These are phyloP conservation scores for Heliconius aoede DNA, from an alignment of 2,888 invertebrate genomes.

Conservation along the genomic window DNA sequence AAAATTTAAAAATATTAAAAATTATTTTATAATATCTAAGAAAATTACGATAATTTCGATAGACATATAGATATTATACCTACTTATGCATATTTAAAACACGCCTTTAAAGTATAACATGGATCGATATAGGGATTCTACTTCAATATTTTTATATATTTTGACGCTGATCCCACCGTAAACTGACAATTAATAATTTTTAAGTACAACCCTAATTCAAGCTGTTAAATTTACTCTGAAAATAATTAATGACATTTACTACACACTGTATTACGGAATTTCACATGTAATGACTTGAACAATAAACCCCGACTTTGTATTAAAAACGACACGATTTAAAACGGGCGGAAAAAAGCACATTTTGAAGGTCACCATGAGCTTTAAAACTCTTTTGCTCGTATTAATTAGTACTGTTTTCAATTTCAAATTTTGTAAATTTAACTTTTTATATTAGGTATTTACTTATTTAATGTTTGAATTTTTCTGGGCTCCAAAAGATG, in stretches of 20 bases:
- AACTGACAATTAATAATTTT: neutral
- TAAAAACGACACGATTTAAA: neutral
- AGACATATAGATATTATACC: no score
- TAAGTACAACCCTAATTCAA: neutral
- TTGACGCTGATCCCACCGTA: neutral
- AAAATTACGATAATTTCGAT: no score
- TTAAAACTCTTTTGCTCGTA: neutral
- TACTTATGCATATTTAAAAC: no score
- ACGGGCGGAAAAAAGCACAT: neutral
- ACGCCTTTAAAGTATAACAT: neutral
- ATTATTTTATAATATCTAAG: neutral
- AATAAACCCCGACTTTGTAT: neutral
- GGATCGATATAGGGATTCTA: neutral
- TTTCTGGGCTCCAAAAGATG: no score
- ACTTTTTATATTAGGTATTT: neutral
- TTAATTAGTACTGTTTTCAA: neutral
- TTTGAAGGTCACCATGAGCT: neutral
- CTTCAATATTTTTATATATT: neutral
- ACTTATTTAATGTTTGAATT: no score
- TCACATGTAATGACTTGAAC: neutral
- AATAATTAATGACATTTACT: constrained; percentile 2
- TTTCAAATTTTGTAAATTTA: neutral
- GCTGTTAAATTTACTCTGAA: neutral
- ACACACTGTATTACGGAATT: neutral
- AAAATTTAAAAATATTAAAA: constrained; percentile 1